These are phyloP conservation scores for Phragmatobia fuliginosa DNA, from an alignment of 2,888 invertebrate genomes.

Conservation along the genomic window DNA sequence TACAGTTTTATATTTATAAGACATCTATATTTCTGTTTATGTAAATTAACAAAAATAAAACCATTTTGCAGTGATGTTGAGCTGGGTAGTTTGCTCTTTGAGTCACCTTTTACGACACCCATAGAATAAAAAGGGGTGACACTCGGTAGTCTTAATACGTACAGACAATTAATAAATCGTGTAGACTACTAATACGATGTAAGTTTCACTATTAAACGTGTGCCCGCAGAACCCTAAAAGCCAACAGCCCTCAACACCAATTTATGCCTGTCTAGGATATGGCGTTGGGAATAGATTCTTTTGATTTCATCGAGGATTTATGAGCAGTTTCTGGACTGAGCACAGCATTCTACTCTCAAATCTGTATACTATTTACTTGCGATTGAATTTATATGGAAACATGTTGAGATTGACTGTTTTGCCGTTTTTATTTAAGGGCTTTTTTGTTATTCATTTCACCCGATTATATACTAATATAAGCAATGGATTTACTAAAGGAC, in stretches of 20 bases:
- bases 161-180: background rate
- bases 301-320: conserved; percentile 40
- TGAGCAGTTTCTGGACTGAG: conserved; percentile 18
- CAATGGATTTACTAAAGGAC: no score
- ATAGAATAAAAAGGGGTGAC: no score
- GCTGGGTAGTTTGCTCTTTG: no score
- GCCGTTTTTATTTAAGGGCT: no score
- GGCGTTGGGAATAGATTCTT: conserved; percentile 44
- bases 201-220: background rate
- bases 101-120: no score
- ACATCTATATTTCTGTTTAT: no score
- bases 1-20: no score
- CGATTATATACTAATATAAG: no score
- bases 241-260: conserved; percentile 34
- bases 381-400: background rate
- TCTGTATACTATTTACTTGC: background rate
- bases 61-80: no score
- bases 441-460: no score
- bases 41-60: no score
- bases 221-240: conserved; percentile 20
- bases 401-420: background rate
- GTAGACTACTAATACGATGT: background rate
- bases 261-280: conserved; percentile 49
- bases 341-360: background rate
- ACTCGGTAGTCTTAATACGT: no score